These are phyloP conservation scores for Diuraphis noxia DNA, from an alignment of 1,140 invertebrate species.

Conservation along the genomic window DNA sequence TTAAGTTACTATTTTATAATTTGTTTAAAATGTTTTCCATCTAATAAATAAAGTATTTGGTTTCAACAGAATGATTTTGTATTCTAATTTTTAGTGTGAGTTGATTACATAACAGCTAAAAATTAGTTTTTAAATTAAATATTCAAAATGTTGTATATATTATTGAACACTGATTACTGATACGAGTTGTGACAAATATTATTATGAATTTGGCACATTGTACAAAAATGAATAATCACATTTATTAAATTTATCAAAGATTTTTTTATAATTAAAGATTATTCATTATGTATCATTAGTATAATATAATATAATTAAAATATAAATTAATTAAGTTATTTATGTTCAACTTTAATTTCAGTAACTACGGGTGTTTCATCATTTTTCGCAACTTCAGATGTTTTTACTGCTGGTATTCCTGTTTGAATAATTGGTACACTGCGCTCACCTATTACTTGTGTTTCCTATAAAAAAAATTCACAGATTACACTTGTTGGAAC, in stretches of 20 bases:
- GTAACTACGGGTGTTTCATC: constrained; percentile 52
- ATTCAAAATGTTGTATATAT: neutral
- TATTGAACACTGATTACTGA: no score
- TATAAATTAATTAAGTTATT: constrained; percentile 9
- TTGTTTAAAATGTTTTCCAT: no score
- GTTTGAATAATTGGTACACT: constrained; percentile 58
- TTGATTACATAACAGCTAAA: neutral
- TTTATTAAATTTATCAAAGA: neutral
- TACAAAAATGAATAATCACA: neutral
- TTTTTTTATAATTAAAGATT: neutral
- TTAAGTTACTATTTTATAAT: no score
- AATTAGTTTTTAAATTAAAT: neutral
- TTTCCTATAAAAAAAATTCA: neutral
- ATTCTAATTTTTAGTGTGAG: no score
- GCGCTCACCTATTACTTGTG: constrained; percentile 53
- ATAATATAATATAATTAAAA: neutral
- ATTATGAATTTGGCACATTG: no score
- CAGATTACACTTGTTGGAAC: neutral
- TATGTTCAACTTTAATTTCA: constrained; percentile 57
- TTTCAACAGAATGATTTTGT: no score
- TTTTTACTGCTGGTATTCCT: constrained; percentile 56
- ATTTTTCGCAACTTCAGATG: constrained; percentile 21
- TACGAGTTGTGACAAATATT: no score
- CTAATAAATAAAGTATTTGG: no score
- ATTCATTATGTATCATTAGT: neutral